These are phyloP conservation scores for Drosophila carrolli DNA, from an alignment of 1,140 invertebrate species.

Conservation along the genomic window DNA sequence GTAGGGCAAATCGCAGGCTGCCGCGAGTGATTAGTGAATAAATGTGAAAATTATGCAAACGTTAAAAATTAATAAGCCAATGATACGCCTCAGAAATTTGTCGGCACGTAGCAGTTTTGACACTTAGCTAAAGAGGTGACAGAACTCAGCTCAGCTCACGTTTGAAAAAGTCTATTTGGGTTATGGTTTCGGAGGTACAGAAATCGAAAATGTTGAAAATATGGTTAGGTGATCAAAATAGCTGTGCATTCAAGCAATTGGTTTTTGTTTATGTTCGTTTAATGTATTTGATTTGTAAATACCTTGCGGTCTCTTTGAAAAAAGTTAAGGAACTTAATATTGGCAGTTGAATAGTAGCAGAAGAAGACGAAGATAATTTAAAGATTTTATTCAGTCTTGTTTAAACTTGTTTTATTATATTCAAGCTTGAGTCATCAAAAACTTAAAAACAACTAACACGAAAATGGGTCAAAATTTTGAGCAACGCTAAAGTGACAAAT, in stretches of 20 bases:
- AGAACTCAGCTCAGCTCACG: conserved; percentile 53
- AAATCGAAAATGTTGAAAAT: conserved; percentile 1
- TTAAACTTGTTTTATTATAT: too few species aligned
- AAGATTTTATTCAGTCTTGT: too few species aligned
- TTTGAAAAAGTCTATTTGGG: conserved; percentile 14
- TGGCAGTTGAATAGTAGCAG: too few species aligned
- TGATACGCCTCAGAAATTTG: conserved; percentile 62
- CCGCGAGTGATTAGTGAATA: conserved; percentile 73
- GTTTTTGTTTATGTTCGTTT: not conserved
- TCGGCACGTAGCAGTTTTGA: conserved; percentile 61
- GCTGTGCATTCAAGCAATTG: not conserved
- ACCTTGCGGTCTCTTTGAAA: not conserved
- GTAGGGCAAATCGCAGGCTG: conserved; percentile 43
- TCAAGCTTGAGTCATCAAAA: too few species aligned
- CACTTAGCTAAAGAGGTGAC: conserved; percentile 57
- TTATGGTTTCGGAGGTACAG: conserved; percentile 22
- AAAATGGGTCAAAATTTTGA: too few species aligned
- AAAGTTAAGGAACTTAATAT: not conserved
- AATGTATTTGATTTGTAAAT: not conserved
- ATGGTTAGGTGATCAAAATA: conserved; percentile 5
- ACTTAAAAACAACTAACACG: too few species aligned
- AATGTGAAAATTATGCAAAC: conserved; percentile 77
- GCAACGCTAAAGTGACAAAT: too few species aligned
- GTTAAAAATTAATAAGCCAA: conserved; percentile 60
- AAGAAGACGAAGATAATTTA: too few species aligned